These are phyloP conservation scores for Trichopria drosophilae DNA, from an alignment of 2,888 invertebrate genomes.

Conservation along the genomic window DNA sequence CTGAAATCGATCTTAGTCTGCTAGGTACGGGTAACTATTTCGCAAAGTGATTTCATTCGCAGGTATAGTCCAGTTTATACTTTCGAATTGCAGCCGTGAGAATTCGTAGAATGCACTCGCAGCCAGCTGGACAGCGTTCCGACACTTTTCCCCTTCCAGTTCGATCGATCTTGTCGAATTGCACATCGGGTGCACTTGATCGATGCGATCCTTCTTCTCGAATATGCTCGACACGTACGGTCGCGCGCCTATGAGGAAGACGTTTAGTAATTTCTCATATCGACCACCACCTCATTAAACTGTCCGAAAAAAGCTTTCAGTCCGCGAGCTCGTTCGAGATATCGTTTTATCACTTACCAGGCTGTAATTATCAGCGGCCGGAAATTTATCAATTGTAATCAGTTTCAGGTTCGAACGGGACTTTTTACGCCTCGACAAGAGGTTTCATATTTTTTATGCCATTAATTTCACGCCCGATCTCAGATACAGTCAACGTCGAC, in stretches of 20 bases:
- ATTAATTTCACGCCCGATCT: too few species aligned
- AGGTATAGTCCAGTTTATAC: slow-evolving; percentile 20
- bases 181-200: slow-evolving; percentile 30
- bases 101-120: slow-evolving; percentile 35
- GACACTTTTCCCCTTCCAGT: background rate
- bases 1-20: too few species aligned
- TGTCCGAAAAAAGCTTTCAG: slow-evolving; percentile 8
- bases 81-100: slow-evolving; percentile 41
- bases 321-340: too few species aligned
- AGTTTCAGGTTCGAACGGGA: too few species aligned
- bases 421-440: too few species aligned
- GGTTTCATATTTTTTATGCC: too few species aligned
- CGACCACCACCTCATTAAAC: slow-evolving; percentile 18
- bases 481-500: too few species aligned
- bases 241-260: slow-evolving; percentile 4
- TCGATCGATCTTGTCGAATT: slow-evolving; percentile 4
- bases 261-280: slow-evolving; percentile 33
- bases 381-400: too few species aligned
- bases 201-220: slow-evolving; percentile 28
- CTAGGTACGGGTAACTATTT: too few species aligned
- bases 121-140: slow-evolving; percentile 24
- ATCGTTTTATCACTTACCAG: slow-evolving; percentile 25
- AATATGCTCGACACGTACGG: slow-evolving; percentile 36
- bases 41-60: slow-evolving; percentile 38
- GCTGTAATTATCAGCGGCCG: too few species aligned